Conservation (phyloP, 2,113 vertebrate species). For the Pterocles burchelli region DNA sequence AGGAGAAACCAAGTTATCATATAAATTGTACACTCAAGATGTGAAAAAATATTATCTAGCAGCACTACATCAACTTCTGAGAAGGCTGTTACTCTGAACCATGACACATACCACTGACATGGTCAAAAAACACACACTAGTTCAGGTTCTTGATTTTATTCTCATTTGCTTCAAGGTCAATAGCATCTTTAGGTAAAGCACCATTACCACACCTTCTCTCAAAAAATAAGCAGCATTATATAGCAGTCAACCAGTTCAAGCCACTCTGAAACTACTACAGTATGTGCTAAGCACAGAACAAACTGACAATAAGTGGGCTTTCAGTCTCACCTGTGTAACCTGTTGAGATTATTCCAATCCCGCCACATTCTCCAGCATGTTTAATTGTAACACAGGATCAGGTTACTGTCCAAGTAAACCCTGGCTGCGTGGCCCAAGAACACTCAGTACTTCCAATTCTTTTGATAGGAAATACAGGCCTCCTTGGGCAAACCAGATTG, state of each 20-base stretch:
- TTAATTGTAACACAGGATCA: background rate
- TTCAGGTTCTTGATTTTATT: background rate
- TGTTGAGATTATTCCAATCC: background rate
- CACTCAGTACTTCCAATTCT: background rate
- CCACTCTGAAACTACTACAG: background rate
- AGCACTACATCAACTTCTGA: background rate
- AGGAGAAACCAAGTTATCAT: background rate
- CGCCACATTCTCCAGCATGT: background rate
- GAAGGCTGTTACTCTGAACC: background rate
- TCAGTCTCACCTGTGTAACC: background rate
- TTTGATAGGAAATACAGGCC: background rate
- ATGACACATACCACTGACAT: background rate
- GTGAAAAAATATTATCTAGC: background rate
- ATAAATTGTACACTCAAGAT: background rate
- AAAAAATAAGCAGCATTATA: background rate
- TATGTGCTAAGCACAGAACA: background rate
- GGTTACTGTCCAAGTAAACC: background rate
- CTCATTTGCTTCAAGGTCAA: background rate
- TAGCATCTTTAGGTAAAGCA: background rate
- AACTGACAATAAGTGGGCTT: background rate
- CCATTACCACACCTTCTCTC: background rate
- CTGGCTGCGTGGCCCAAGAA: background rate
- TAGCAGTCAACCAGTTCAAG: background rate
- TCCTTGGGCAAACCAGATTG: background rate
- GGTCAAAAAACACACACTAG: background rate